phyloP scores from a whole-genome alignment of 2,797 vertebrate genomes.

The Enteromius unitaeniatus region DNA sequence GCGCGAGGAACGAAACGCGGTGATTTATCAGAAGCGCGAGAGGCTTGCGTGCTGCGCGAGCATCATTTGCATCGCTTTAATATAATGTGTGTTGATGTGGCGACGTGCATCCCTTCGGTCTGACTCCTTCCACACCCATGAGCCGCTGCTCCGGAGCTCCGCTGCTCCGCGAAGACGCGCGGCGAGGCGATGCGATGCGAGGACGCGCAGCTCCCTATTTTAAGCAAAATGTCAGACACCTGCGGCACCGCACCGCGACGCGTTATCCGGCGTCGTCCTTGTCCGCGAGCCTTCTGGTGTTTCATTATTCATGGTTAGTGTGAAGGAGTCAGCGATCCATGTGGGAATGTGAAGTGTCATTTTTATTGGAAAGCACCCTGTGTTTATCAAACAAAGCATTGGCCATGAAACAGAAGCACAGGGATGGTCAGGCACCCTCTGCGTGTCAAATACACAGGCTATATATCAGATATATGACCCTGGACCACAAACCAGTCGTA shows the following conservation, averaged over 20 bases:
- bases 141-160: constrained; percentile 15
- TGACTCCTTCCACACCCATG: constrained; percentile 52
- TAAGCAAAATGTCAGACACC: constrained; percentile 48
- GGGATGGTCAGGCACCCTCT: neutral
- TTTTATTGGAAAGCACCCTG: constrained; percentile 48
- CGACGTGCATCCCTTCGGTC: neutral
- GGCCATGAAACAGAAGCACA: neutral
- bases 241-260: constrained; percentile 42
- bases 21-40: neutral
- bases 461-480: neutral
- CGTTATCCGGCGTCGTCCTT: neutral
- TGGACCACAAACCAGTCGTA: too few species aligned
- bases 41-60: neutral
- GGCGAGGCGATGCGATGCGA: constrained; percentile 34
- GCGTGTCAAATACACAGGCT: neutral
- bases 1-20: neutral
- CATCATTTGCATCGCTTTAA: neutral
- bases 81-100: neutral
- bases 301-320: constrained; percentile 67
- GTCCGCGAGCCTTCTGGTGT: neutral
- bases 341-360: constrained; percentile 61
- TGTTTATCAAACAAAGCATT: constrained; percentile 54
- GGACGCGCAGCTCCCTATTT: constrained; percentile 33
- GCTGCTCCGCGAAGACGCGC: constrained; percentile 24
- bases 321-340: constrained; percentile 59